Evolutionary conservation across 1,140 invertebrate genomes (phyloP).

Genomic region (Brachionus rotundiformis): DNA sequence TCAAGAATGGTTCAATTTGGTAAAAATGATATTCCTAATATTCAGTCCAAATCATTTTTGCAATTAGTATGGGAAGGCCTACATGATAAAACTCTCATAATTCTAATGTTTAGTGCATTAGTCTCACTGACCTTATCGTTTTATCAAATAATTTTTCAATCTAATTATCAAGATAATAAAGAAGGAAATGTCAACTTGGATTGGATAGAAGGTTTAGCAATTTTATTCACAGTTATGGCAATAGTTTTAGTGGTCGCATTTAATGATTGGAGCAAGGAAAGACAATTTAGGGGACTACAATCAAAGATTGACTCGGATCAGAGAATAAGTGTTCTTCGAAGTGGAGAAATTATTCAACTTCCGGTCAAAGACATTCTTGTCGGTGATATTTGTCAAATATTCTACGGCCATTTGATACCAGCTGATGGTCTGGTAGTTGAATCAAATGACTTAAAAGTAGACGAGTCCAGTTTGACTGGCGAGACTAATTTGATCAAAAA

Average conservation of each 20-base stretch:
- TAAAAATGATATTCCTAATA: conserved; percentile 95
- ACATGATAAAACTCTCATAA: conserved; percentile 97
- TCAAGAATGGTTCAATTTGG: conserved; percentile 90
- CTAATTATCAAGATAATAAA: not conserved
- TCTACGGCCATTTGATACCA: conserved; percentile 83
- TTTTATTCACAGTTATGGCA: conserved; percentile 93
- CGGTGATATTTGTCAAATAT: conserved; percentile 90
- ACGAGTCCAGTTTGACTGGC: conserved; percentile 96
- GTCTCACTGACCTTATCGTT: conserved; percentile 64
- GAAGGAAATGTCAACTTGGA: conserved; percentile 21
- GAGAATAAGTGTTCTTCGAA: conserved; percentile 92
- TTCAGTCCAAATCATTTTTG: conserved; percentile 97
- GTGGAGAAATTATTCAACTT: conserved; percentile 86
- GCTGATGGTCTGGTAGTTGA: conserved; percentile 96
- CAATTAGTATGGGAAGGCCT: conserved; percentile 97
- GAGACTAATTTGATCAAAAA: conserved; percentile 99
- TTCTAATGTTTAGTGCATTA: conserved; percentile 67
- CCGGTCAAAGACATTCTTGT: conserved; percentile 95
- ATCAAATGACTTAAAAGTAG: conserved; percentile 97
- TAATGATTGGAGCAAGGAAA: conserved; percentile 98
- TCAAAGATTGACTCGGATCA: conserved; percentile 97
- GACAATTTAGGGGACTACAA: conserved; percentile 93
- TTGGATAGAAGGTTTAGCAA: conserved; percentile 97
- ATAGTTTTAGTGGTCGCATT: conserved; percentile 97
- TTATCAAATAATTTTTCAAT: conserved; percentile 54